Evolutionary conservation across 2,797 vertebrate genomes (phyloP).

Genomic region (Rhodeus uyekii): DNA sequence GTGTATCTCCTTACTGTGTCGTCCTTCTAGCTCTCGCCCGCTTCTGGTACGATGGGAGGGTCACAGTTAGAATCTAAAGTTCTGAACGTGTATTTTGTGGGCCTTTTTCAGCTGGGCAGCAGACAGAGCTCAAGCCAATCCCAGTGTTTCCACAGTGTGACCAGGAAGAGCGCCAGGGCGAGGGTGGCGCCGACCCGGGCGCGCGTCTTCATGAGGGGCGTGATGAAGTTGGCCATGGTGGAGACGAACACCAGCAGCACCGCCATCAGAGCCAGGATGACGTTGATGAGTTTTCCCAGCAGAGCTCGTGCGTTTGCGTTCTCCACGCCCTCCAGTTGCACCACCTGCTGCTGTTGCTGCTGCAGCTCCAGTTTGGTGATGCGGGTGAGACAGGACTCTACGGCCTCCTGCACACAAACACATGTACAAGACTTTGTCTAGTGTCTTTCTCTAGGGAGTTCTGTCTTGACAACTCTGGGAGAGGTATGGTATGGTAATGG

Average conservation of each 20-base stretch:
- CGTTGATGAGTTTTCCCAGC: slow-evolving; percentile 97
- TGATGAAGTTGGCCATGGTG: slow-evolving; percentile 98
- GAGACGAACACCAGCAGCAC: slow-evolving; percentile 98
- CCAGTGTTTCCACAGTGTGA: slow-evolving; percentile 97
- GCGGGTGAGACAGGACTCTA: slow-evolving; percentile 95
- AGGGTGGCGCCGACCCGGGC: slow-evolving; percentile 86
- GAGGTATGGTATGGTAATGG: no score
- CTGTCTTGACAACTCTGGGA: no score
- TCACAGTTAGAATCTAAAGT: background rate
- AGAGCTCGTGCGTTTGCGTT: slow-evolving; percentile 95
- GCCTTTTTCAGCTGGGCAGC: slow-evolving; percentile 83
- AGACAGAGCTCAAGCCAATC: slow-evolving; percentile 89
- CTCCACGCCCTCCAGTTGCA: slow-evolving; percentile 96
- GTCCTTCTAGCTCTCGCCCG: background rate
- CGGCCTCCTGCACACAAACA: slow-evolving; percentile 82
- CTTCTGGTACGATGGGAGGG: background rate
- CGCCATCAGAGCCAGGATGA: slow-evolving; percentile 97
- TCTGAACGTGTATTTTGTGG: background rate
- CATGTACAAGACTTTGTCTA: background rate
- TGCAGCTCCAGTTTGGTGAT: slow-evolving; percentile 97
- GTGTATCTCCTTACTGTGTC: background rate
- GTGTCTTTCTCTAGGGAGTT: no score
- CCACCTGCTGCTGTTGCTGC: slow-evolving; percentile 98
- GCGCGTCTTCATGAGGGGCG: slow-evolving; percentile 96
- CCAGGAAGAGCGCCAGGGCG: slow-evolving; percentile 85